A percentile compares a stretch with the other conserved stretches of the same genome.
Evolutionary conservation across 1,140 invertebrate species (phyloP).

Genomic region (Druon quercuslanigerum): DNA sequence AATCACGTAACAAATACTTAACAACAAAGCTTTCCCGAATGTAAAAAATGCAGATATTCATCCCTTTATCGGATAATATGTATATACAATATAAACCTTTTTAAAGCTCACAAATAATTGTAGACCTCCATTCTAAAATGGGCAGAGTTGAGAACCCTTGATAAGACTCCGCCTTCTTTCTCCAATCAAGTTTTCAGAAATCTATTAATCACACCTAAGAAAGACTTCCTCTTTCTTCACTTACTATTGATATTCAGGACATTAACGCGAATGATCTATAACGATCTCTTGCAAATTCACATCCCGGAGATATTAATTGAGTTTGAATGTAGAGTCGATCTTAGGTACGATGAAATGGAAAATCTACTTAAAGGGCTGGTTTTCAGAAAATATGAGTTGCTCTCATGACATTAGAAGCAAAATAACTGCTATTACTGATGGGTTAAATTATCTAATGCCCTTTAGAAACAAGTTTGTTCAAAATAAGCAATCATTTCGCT

Average conservation of each 20-base stretch:
- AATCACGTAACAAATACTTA: background rate
- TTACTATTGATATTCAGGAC: background rate
- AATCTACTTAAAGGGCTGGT: background rate
- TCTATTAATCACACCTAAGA: constrained; percentile 17
- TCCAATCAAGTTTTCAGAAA: constrained; percentile 12
- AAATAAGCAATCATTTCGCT: background rate
- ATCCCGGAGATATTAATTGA: constrained; percentile 20
- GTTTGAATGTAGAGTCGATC: constrained; percentile 19
- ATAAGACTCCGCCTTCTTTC: background rate
- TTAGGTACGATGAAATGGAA: constrained; percentile 12
- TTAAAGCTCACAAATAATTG: too few relatives aligned
- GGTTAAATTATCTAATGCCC: background rate
- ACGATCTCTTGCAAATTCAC: constrained; percentile 17
- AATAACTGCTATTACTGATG: background rate
- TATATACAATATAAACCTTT: too few relatives aligned
- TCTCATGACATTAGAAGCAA: background rate
- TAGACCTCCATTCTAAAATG: too few relatives aligned
- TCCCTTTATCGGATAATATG: background rate
- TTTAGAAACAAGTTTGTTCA: background rate
- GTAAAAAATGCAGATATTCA: background rate
- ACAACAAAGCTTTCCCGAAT: background rate
- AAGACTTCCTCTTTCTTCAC: background rate
- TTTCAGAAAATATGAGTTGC: constrained; percentile 9
- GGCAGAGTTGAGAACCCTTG: background rate
- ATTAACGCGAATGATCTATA: constrained; percentile 20